Evolutionary conservation across 2,888 invertebrate genomes (phyloP).

Genomic region (Fragum fragum): DNA sequence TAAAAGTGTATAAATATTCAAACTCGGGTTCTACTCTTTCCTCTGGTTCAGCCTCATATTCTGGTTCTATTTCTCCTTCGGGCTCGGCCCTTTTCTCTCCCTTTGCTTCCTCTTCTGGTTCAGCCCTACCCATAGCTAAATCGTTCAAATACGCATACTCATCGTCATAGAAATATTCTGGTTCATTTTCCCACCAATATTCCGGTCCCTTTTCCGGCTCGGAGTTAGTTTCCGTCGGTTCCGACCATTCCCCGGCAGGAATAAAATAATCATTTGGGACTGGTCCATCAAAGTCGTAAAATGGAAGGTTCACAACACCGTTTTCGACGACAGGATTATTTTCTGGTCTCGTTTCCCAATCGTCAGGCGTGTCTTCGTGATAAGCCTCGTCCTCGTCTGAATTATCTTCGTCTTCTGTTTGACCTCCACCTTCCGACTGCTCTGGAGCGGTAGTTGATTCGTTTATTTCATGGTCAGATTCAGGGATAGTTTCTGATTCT

Average conservation of each 20-base stretch:
- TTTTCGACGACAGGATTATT: slow-evolving; percentile 9
- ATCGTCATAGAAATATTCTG: slow-evolving; percentile 13
- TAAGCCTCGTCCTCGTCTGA: background rate
- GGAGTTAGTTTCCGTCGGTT: background rate
- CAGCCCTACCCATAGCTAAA: background rate
- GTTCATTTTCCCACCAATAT: slow-evolving; percentile 27
- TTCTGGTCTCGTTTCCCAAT: background rate
- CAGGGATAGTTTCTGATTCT: background rate
- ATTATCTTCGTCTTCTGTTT: background rate
- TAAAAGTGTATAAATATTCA: slow-evolving; percentile 4
- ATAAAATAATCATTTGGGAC: slow-evolving; percentile 13
- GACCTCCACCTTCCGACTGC: background rate
- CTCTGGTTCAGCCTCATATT: background rate
- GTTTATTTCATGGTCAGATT: background rate
- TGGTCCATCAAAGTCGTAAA: slow-evolving; percentile 11
- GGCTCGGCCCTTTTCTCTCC: slow-evolving; percentile 9
- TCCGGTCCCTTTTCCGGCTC: slow-evolving; percentile 1
- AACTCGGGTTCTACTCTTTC: slow-evolving; percentile 1
- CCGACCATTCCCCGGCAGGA: background rate
- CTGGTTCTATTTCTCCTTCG: slow-evolving; percentile 4
- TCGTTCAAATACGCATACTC: slow-evolving; percentile 13
- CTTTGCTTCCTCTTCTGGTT: background rate
- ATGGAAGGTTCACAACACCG: background rate
- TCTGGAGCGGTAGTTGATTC: background rate
- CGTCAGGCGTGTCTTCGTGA: background rate